phyloP scores from a whole-genome alignment of 2,888 invertebrate species.

The Hofmannophila pseudospretella region DNA sequence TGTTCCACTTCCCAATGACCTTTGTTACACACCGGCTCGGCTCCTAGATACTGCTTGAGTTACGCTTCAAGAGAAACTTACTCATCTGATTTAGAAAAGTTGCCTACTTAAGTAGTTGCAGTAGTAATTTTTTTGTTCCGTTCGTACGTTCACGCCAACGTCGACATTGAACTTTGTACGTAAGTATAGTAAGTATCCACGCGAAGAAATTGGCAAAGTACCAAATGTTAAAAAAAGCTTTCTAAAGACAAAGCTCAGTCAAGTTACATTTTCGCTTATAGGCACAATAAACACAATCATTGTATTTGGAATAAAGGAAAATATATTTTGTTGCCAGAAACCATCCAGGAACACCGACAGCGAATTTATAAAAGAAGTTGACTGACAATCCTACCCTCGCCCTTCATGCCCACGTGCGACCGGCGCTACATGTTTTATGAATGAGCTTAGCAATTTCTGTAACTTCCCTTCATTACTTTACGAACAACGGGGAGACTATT shows the following conservation, averaged over 20 bases:
- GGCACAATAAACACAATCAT: too few species aligned
- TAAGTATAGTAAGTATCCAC: slow-evolving; percentile 17
- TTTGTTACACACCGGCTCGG: slow-evolving; percentile 52
- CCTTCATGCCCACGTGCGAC: slow-evolving; percentile 23
- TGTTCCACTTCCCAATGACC: slow-evolving; percentile 71
- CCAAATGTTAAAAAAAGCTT: slow-evolving; percentile 37
- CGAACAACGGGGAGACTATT: slow-evolving; percentile 36
- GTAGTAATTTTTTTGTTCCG: background rate
- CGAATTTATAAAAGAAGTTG: slow-evolving; percentile 25
- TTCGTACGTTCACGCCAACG: slow-evolving; percentile 3
- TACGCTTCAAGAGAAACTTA: slow-evolving; percentile 13
- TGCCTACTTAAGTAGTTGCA: background rate
- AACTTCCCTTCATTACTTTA: slow-evolving; percentile 44
- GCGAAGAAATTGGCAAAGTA: slow-evolving; percentile 58
- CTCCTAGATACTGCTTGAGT: slow-evolving; percentile 33
- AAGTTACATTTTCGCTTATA: background rate
- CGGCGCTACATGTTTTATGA: slow-evolving; percentile 59
- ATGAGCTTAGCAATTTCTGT: slow-evolving; percentile 49
- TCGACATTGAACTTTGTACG: slow-evolving; percentile 62
- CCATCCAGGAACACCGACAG: background rate
- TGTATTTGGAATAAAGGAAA: background rate
- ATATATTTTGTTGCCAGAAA: slow-evolving; percentile 5
- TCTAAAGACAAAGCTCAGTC: slow-evolving; percentile 10
- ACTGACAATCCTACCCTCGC: slow-evolving; percentile 31
- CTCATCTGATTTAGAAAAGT: background rate